These are phyloP conservation scores for Scolopax bukidnonensis DNA, from an alignment of 2,797 vertebrate species.

Conservation along the genomic window DNA sequence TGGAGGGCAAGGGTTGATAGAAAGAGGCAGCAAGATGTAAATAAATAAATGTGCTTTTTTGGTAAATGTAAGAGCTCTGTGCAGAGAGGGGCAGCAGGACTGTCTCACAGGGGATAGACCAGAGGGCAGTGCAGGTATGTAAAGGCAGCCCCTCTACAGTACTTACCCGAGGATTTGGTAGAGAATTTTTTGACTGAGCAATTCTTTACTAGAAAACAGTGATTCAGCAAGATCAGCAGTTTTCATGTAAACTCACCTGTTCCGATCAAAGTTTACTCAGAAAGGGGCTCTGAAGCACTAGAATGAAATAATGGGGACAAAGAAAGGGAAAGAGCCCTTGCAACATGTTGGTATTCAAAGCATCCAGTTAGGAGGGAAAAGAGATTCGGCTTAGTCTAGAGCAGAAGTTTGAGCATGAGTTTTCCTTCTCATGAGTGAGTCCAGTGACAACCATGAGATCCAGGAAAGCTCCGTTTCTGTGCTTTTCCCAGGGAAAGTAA, in stretches of 20 bases:
- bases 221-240: neutral
- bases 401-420: neutral
- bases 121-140: neutral
- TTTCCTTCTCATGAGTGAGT: neutral
- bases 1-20: neutral
- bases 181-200: neutral
- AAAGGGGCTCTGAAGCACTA: neutral
- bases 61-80: neutral
- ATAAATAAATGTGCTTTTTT: neutral
- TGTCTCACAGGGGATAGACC: neutral
- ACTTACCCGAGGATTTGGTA: neutral
- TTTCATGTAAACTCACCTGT: neutral
- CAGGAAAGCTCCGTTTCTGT: neutral
- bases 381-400: neutral
- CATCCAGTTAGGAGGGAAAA: neutral
- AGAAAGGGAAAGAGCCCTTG: neutral
- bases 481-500: neutral
- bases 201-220: neutral
- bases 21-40: neutral
- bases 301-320: neutral
- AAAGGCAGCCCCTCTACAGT: neutral
- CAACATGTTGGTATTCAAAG: conserved; percentile 2
- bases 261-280: neutral
- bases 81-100: neutral
- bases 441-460: neutral